Base-by-base conservation (phyloP, 1,140 invertebrate species). In the Penaeus chinensis region DNA sequence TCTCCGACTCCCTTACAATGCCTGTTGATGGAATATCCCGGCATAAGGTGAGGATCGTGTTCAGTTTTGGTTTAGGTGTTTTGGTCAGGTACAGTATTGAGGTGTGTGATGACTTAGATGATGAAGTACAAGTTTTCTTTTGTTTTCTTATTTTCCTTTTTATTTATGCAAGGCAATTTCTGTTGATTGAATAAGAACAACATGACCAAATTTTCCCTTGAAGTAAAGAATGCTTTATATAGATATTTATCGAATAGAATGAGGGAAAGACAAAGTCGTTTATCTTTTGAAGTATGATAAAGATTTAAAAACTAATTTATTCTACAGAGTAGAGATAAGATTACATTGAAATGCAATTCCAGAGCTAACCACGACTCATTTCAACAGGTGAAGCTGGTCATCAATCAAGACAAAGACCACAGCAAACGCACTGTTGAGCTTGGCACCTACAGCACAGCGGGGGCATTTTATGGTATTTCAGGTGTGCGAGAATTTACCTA, bases 1-100 rank as follows among this genome's bases (percentile, higher is more conserved):
- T 95, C 4, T 91, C 93, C 8, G 94, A 95, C 90, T 92, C 92
- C 63, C 91, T 94, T 13, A 94, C 93, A 81, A 92, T 95, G 79
- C 94, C 94, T 81, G 93, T 95, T 93, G 88, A 92, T 93, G 92
- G 93, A 93, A 92, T 91, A 78, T 86, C 90, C 22, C 32, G 71
- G 18, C 90, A 89, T 37, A 90, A 91, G 63, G 90, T 90, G 81
- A 60, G 27, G 27, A 74, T 8, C 8, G 16, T 19, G 27, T n/a
- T 71, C 13, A 62, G 60, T 62, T 20, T n/a, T 61, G n/a, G 37
- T 42, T 42, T 42, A 16, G 54, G 54, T 54, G 54, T 54, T 54
- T 54, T 0, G 54, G 1, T 42, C 37, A 42, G 54, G 54, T 54
- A 54, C 16, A 54, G 54, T 54, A 54, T 54, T 54, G 54, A 54